Conservation (phyloP, 2,888 invertebrate genomes). For the Machimus atricapillus region DNA sequence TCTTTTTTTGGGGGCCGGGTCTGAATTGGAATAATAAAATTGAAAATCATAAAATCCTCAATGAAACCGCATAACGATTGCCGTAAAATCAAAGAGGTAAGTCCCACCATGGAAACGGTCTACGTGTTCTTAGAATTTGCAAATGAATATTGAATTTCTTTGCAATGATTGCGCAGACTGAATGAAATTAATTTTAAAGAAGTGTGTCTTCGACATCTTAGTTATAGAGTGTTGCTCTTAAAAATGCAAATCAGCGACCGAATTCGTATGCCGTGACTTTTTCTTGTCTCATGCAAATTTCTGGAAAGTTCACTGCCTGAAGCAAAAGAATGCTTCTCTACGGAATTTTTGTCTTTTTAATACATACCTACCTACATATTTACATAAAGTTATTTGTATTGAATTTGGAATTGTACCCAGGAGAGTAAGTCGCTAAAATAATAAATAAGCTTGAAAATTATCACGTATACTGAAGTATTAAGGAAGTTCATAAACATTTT, state of each 20-base stretch:
- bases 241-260: not conserved
- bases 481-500: too few relatives aligned
- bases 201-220: not conserved
- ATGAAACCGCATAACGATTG: not conserved
- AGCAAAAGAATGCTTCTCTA: not conserved
- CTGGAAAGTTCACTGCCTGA: not conserved
- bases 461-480: too few relatives aligned
- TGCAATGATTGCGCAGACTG: not conserved
- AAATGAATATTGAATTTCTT: not conserved
- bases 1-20: not conserved
- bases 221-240: not conserved
- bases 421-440: not conserved
- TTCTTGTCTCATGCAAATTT: not conserved
- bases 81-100: not conserved
- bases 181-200: not conserved
- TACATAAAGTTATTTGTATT: not conserved
- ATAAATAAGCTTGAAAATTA: not conserved
- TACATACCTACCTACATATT: not conserved
- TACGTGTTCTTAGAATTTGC: not conserved
- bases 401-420: too few relatives aligned
- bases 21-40: not conserved
- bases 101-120: not conserved
- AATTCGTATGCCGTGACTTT: not conserved
- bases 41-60: not conserved
- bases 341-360: not conserved